Percentiles rank a stretch among this genome's conserved stretches.
These are phyloP conservation scores for Rhabdomys pumilio DNA, from an alignment of 2,797 vertebrate species.

Conservation along the genomic window DNA sequence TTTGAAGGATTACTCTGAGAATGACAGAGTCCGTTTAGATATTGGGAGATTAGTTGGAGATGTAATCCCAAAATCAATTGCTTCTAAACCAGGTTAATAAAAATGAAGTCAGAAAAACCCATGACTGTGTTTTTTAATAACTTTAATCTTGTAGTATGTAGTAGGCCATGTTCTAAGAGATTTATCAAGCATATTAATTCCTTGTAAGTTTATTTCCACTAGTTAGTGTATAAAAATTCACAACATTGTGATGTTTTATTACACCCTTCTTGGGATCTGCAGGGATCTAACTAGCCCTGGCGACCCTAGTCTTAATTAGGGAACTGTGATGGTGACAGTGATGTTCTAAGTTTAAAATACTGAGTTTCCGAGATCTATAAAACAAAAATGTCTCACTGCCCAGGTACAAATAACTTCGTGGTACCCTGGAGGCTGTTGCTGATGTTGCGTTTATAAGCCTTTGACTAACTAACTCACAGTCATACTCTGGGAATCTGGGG, in stretches of 20 bases:
- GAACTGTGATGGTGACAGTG: not conserved
- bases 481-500: not conserved
- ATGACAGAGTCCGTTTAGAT: not conserved
- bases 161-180: not conserved
- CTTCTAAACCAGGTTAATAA: not conserved
- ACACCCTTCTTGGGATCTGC: not conserved
- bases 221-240: not conserved
- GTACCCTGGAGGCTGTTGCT: not conserved
- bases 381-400: not conserved
- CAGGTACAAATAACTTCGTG: not conserved
- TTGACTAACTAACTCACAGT: not conserved
- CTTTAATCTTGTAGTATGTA: not conserved
- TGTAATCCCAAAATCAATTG: not conserved
- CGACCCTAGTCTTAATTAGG: not conserved
- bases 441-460: not conserved
- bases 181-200: not conserved
- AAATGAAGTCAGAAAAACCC: not conserved
- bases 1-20: slow-evolving; percentile 29
- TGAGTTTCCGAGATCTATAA: no score
- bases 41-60: not conserved
- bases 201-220: not conserved
- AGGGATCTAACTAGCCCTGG: not conserved
- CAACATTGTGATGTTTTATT: not conserved
- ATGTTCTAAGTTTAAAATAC: not conserved
- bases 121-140: not conserved